Conservation (phyloP, 2,797 vertebrate species). For the Hypotaenidia philippensis region DNA sequence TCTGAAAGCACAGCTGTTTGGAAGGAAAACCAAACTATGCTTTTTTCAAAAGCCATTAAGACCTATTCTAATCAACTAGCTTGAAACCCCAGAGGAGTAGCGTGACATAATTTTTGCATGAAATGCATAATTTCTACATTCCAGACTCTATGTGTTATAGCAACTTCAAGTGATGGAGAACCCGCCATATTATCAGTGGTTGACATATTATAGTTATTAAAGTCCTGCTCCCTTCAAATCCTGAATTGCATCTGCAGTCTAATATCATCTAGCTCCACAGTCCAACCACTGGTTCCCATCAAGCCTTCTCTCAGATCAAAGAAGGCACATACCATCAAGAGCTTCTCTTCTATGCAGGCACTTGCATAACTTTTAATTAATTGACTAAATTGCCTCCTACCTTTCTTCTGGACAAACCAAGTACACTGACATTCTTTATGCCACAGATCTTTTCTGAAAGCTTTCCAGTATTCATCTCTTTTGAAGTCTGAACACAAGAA, state of each 20-base stretch:
- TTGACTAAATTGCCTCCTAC: slow-evolving; percentile 15
- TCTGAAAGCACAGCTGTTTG: background rate
- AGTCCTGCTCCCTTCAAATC: background rate
- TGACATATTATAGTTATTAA: background rate
- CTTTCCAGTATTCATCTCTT: background rate
- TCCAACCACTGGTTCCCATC: background rate
- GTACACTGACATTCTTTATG: background rate
- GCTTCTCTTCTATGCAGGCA: slow-evolving; percentile 9
- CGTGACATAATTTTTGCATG: background rate
- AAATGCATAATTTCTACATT: background rate
- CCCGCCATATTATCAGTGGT: background rate
- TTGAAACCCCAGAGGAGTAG: background rate
- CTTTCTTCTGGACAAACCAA: background rate
- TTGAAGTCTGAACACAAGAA: background rate
- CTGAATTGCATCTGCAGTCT: background rate
- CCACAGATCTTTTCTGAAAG: background rate
- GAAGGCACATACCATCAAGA: background rate
- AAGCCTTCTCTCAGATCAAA: slow-evolving; percentile 32
- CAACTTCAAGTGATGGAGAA: background rate
- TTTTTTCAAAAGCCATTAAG: background rate
- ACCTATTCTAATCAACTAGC: background rate
- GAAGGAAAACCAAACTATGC: background rate
- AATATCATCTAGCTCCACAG: background rate
- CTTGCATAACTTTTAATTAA: slow-evolving; percentile 43
- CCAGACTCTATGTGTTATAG: background rate